Conservation (phyloP, 37 sponge, comb jelly and placozoan species). For the Agelas oroides region DNA sequence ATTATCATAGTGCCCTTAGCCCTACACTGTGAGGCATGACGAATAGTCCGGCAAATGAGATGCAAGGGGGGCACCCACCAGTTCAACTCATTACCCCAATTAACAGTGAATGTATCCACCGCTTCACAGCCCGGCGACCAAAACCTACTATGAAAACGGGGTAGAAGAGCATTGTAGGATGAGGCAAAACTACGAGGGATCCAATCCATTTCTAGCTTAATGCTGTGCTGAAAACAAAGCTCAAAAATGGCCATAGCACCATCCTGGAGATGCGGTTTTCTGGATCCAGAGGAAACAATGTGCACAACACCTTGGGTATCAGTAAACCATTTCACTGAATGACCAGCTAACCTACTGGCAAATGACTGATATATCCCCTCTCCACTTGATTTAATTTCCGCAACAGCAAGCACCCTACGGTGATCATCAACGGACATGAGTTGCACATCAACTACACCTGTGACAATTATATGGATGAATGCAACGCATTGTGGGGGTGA, state of each 20-base stretch:
- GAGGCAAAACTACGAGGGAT: conserved; percentile 16
- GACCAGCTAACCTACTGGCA: background rate
- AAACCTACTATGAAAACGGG: background rate
- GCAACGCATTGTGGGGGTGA: too few species aligned
- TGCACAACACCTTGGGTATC: conserved; percentile 19
- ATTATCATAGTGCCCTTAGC: conserved; percentile 9
- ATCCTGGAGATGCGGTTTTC: conserved; percentile 10
- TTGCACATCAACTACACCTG: too few species aligned
- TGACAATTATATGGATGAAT: too few species aligned
- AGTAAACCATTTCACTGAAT: conserved; percentile 13
- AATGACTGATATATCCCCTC: too few species aligned
- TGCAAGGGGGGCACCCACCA: conserved; percentile 10
- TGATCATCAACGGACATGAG: too few species aligned
- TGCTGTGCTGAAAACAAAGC: background rate
- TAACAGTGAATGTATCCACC: conserved; percentile 3
- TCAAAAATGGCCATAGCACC: conserved; percentile 4
- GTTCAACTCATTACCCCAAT: background rate
- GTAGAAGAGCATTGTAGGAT: background rate
- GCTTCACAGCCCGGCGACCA: background rate
- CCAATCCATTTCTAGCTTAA: background rate
- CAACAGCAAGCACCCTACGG: too few species aligned
- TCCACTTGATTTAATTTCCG: too few species aligned
- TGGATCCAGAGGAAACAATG: background rate
- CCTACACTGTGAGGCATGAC: conserved; percentile 8
- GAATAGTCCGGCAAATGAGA: background rate